Percentiles rank a stretch among this genome's conserved stretches.
Evolutionary conservation across 2,888 invertebrate species (phyloP).

Genomic region (Lepidocyrtoides sp.): DNA sequence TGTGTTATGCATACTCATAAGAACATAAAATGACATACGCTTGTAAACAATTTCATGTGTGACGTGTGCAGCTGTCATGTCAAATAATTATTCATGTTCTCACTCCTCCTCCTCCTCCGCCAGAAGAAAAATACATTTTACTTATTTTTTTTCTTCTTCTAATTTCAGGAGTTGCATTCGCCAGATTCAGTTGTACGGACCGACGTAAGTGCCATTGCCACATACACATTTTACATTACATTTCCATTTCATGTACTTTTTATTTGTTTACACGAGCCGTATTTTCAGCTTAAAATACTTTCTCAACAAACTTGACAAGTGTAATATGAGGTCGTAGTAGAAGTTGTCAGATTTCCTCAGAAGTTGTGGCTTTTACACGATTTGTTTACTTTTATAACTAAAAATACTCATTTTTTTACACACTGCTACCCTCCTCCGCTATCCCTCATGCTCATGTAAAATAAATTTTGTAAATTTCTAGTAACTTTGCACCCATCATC

Average conservation of each 20-base stretch:
- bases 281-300: not conserved
- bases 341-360: not conserved
- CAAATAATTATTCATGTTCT: conserved; percentile 27
- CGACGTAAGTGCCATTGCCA: conserved; percentile 86
- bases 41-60: conserved; percentile 19
- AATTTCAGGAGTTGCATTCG: conserved; percentile 87
- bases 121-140: not conserved
- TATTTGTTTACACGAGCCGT: not conserved
- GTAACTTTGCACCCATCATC: conserved; percentile 88
- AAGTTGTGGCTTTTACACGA: not conserved
- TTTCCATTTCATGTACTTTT: not conserved
- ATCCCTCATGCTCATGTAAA: not conserved
- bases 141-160: conserved; percentile 4
- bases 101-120: too few species aligned
- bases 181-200: conserved; percentile 88
- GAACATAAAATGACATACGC: not conserved
- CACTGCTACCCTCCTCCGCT: too few species aligned
- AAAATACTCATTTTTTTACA: not conserved
- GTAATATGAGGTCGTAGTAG: not conserved
- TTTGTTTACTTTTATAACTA: not conserved
- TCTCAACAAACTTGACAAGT: conserved; percentile 33
- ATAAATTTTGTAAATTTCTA: conserved; percentile 32
- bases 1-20: not conserved
- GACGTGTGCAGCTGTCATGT: conserved; percentile 7
- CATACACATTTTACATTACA: not conserved